Evolutionary conservation across 2,113 vertebrate genomes (phyloP).

Genomic region (Climacteris rufus): DNA sequence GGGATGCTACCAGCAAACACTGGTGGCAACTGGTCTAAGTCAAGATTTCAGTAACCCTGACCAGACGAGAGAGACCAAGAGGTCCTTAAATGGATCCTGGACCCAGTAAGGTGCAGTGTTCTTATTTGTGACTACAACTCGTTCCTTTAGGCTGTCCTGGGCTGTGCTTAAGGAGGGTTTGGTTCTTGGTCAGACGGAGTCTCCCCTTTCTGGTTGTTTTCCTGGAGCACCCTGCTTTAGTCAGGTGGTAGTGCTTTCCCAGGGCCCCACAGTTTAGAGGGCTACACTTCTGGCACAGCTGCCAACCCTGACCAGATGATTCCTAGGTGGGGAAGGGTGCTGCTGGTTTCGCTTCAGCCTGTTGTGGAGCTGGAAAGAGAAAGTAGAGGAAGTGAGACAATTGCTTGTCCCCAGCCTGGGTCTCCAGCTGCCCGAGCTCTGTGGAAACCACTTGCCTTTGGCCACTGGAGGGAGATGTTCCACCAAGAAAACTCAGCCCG

Average conservation of each 20-base stretch:
- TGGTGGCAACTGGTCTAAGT: background rate
- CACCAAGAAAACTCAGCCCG: background rate
- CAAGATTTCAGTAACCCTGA: background rate
- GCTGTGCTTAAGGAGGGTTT: background rate
- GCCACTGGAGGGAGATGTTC: constrained; percentile 55
- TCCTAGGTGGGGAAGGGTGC: background rate
- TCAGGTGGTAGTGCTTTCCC: background rate
- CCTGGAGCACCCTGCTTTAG: background rate
- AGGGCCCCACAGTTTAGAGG: fast-evolving
- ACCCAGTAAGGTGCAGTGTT: background rate
- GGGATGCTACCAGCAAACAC: background rate
- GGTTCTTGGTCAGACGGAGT: fast-evolving
- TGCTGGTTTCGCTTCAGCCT: background rate
- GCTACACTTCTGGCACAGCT: background rate
- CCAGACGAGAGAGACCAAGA: background rate
- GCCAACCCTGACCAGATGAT: background rate
- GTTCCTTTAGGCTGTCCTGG: background rate
- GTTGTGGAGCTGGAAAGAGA: background rate
- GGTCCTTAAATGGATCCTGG: background rate
- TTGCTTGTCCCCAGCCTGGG: background rate
- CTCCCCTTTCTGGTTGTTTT: background rate
- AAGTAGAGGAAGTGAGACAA: background rate
- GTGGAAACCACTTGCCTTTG: background rate
- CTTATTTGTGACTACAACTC: background rate
- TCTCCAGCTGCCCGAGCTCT: fast-evolving